Evolutionary conservation across 2,888 invertebrate species (phyloP).

Genomic region (Platerodrilus igneus): DNA sequence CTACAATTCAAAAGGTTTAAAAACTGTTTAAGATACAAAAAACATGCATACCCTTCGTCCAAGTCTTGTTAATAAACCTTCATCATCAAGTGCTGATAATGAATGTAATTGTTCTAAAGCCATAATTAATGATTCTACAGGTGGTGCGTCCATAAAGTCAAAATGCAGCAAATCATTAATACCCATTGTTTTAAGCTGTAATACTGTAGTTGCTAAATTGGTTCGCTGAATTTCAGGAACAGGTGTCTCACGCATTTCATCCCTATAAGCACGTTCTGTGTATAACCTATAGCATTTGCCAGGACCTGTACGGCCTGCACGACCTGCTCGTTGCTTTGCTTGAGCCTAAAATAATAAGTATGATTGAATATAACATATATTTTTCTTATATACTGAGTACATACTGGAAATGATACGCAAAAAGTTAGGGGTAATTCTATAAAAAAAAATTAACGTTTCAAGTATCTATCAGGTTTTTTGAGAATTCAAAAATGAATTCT

Average conservation of each 20-base stretch:
- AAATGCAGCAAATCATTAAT: slow-evolving; percentile 97
- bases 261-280: slow-evolving; percentile 95
- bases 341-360: too few species aligned
- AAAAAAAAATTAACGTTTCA: too few species aligned
- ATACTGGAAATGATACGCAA: too few species aligned
- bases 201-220: slow-evolving; percentile 91
- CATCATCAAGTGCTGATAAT: slow-evolving; percentile 92
- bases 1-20: slow-evolving; percentile 47
- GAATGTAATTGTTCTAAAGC: slow-evolving; percentile 96
- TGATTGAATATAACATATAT: too few species aligned
- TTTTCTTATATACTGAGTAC: too few species aligned
- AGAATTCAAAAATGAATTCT: too few species aligned
- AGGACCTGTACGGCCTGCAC: slow-evolving; percentile 96
- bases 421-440: too few species aligned
- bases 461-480: too few species aligned
- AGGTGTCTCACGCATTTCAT: slow-evolving; percentile 97
- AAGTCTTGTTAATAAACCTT: slow-evolving; percentile 77
- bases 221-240: slow-evolving; percentile 99
- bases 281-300: slow-evolving; percentile 96
- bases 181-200: slow-evolving; percentile 98
- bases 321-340: slow-evolving; percentile 94
- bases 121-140: slow-evolving; percentile 95
- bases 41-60: slow-evolving; percentile 61
- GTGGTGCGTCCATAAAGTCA: slow-evolving; percentile 99
- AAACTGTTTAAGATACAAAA: slow-evolving; percentile 12